Evolutionary conservation across 2,797 vertebrate species (phyloP).

Genomic region (Etheostoma perlongum): DNA sequence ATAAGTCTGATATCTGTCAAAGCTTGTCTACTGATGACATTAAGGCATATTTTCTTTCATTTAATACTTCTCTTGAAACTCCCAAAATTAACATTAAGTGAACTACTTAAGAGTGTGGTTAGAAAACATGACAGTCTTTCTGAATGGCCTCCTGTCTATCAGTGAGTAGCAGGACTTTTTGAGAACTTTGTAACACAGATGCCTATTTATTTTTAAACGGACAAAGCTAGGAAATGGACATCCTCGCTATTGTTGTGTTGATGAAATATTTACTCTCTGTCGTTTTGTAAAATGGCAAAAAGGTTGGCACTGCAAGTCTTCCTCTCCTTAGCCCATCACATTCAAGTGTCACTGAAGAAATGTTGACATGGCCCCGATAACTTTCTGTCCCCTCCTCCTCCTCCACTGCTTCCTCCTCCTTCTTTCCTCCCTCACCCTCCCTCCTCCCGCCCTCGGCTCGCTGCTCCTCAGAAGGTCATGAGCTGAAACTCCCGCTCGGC

Average conservation of each 20-base stretch:
- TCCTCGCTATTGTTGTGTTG: constrained; percentile 54
- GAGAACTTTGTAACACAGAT: constrained; percentile 49
- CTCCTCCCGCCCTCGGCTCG: constrained; percentile 68
- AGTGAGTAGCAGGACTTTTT: constrained; percentile 42
- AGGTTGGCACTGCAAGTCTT: constrained; percentile 64
- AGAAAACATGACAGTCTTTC: constrained; percentile 31
- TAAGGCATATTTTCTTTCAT: constrained; percentile 76
- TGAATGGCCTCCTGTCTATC: constrained; percentile 38
- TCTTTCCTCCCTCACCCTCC: constrained; percentile 60
- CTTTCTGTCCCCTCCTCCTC: constrained; percentile 45
- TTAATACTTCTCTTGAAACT: constrained; percentile 40
- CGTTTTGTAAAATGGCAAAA: constrained; percentile 65
- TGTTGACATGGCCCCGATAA: constrained; percentile 60
- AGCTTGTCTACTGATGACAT: constrained; percentile 63
- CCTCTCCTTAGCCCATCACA: constrained; percentile 70
- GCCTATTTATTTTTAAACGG: constrained; percentile 44
- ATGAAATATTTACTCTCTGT: constrained; percentile 67
- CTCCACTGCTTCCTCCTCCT: constrained; percentile 11
- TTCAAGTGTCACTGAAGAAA: constrained; percentile 79
- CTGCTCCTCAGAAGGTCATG: constrained; percentile 90
- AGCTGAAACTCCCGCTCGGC: constrained; percentile 90
- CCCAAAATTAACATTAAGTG: constrained; percentile 54
- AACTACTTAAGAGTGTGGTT: constrained; percentile 59
- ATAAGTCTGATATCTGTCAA: constrained; percentile 56
- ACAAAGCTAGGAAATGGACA: constrained; percentile 57